phyloP scores from a whole-genome alignment of 2,797 vertebrate species.

The Acomys russatus region DNA sequence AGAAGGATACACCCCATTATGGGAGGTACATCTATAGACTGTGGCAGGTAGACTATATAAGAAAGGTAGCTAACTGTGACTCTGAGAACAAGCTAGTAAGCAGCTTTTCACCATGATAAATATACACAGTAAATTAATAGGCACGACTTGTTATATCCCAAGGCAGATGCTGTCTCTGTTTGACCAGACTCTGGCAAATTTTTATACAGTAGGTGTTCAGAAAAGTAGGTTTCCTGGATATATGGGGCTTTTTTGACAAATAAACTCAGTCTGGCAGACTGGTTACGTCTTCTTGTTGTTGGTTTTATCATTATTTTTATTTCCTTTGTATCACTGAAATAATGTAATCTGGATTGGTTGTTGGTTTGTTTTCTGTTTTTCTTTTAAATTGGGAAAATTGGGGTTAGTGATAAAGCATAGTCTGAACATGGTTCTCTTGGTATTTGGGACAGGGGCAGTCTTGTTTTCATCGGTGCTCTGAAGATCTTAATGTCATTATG shows the following conservation, averaged over 20 bases:
- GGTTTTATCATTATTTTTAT: background rate
- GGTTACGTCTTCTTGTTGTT: background rate
- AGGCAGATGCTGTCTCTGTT: background rate
- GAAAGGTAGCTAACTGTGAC: background rate
- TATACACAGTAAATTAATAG: background rate
- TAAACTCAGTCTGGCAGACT: background rate
- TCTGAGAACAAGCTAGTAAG: background rate
- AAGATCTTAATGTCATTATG: constrained; percentile 12
- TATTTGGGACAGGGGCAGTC: background rate
- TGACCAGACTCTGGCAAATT: background rate
- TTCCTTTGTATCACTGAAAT: background rate
- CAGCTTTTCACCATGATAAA: background rate
- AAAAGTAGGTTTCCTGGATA: constrained; percentile 32
- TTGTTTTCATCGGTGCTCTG: background rate
- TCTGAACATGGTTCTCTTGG: background rate
- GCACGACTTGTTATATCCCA: background rate
- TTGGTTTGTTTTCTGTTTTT: background rate
- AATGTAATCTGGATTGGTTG: background rate
- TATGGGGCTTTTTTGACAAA: constrained; percentile 50
- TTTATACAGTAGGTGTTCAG: constrained; percentile 48
- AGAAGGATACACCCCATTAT: background rate
- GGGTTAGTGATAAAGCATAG: background rate
- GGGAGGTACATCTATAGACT: background rate
- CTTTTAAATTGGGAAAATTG: constrained; percentile 43
- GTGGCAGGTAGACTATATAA: background rate